These are phyloP conservation scores for Chalcosyrphus nemorum DNA, from an alignment of 2,888 invertebrate genomes.

Conservation along the genomic window DNA sequence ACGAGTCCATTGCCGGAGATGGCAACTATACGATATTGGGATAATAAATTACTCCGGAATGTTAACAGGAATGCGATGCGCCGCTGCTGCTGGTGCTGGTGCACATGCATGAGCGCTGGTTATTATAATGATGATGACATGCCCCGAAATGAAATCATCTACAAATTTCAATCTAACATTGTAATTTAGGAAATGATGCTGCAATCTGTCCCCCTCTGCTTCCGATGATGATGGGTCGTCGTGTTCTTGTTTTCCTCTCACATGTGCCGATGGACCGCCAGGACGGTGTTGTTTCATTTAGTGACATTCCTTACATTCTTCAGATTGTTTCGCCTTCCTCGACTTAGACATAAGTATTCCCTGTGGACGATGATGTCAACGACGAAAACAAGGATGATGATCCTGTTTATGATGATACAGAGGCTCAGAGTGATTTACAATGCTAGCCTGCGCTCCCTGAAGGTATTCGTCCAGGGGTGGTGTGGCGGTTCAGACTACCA, in stretches of 20 bases:
- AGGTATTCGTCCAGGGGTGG: conserved; percentile 12
- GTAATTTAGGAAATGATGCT: conserved; percentile 71
- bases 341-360: conserved; percentile 20
- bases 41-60: conserved; percentile 68
- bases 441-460: conserved; percentile 30
- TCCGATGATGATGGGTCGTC: neutral
- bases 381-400: conserved; percentile 42
- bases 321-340: neutral
- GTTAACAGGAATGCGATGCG: conserved; percentile 63
- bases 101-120: conserved; percentile 37
- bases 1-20: conserved; percentile 53
- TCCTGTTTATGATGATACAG: conserved; percentile 49
- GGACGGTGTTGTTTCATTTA: conserved; percentile 2
- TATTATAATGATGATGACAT: conserved; percentile 69
- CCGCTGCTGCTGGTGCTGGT: too few species aligned
- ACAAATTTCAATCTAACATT: conserved; percentile 72
- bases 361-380: neutral
- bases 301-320: conserved; percentile 4
- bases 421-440: conserved; percentile 50
- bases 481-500: neutral
- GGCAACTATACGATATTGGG: conserved; percentile 62
- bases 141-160: conserved; percentile 66
- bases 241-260: conserved; percentile 4
- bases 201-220: conserved; percentile 53
- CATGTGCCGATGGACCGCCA: too few species aligned